Evolutionary conservation across 2,797 vertebrate genomes (phyloP), one percentile per base, ranked within the genome.

Genomic region (Rhynchonycteris naso): DNA sequence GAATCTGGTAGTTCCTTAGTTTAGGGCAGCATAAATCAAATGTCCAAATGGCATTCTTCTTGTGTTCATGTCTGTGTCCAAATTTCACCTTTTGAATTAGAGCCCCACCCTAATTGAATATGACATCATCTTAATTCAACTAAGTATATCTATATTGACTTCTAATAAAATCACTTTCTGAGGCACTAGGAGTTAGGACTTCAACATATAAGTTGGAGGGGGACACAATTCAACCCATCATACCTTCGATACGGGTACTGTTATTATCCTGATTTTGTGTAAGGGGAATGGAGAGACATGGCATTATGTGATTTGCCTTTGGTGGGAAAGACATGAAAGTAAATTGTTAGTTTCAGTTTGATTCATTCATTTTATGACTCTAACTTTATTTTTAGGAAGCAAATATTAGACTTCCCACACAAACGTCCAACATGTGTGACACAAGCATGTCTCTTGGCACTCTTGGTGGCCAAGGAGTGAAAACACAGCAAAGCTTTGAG

Each of bases 351-450:
- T 63, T 94, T 79, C 30, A 56, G 30, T 59, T 71, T 61, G 47
- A 89, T 66, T 88, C 47, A n/a, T 74, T 83, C 24, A 69, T 90
- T 91, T 91, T 79, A 63, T 71, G 69, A 71, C 30, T 80, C 38
- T 83, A 56, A 63, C 21, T 94, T 81, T 95, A 82, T 88, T 80
- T 96, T 96, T 87, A 98, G 98, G 98, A 99, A 95, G 98, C 98
- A 59, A 98, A 98, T 95, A 98, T 98, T 78, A 97, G 96, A 96
- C 97, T 98, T 86, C 98, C 98, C 74, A 83, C 98, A 9, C 98
- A 98, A 94, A 95, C 13, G 69, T 96, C 97, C 28, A 97, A 97
- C 56, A 47, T 93, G 38, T 94, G 79, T 94, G 98, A 98, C 76
- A 97, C 98, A 90, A 98, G 97, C 78, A 65, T 85, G 33, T 96